These are phyloP conservation scores for Microcebus griseorufus DNA, from an alignment of 2,113 vertebrate genomes.

Conservation along the genomic window DNA sequence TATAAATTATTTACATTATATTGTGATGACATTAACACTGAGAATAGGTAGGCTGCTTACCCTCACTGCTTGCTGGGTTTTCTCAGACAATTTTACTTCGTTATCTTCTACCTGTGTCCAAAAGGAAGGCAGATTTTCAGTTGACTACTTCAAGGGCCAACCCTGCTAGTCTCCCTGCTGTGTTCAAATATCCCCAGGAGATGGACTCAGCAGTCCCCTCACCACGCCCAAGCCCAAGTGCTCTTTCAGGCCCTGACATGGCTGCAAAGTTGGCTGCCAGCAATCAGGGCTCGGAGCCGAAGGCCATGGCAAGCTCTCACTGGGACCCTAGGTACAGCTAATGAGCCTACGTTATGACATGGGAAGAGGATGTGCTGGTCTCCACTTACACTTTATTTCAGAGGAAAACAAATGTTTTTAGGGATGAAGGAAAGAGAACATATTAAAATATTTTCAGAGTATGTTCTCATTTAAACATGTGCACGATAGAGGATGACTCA, in stretches of 20 bases:
- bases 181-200: not conserved
- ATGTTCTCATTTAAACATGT: conserved; percentile 12
- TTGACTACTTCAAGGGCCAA: not conserved
- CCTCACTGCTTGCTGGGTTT: conserved; percentile 88
- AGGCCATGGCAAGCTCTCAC: not conserved
- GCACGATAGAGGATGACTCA: not conserved
- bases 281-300: not conserved
- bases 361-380: not conserved
- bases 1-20: not conserved
- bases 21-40: conserved; percentile 5
- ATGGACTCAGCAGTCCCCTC: not conserved
- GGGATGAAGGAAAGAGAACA: not conserved
- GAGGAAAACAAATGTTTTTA: not conserved
- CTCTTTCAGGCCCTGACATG: not conserved
- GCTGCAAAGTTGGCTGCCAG: not conserved
- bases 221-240: not conserved
- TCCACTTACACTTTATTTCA: not conserved
- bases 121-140: conserved; percentile 55
- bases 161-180: not conserved
- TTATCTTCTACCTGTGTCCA: conserved; percentile 91
- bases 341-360: not conserved
- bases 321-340: not conserved
- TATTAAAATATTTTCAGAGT: not conserved
- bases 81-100: conserved; percentile 93
- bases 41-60: conserved; percentile 74